A percentile compares a stretch with the other conserved stretches of the same genome.
phyloP scores from a whole-genome alignment of 2,888 invertebrate species.

The Campaea margaritaria region DNA sequence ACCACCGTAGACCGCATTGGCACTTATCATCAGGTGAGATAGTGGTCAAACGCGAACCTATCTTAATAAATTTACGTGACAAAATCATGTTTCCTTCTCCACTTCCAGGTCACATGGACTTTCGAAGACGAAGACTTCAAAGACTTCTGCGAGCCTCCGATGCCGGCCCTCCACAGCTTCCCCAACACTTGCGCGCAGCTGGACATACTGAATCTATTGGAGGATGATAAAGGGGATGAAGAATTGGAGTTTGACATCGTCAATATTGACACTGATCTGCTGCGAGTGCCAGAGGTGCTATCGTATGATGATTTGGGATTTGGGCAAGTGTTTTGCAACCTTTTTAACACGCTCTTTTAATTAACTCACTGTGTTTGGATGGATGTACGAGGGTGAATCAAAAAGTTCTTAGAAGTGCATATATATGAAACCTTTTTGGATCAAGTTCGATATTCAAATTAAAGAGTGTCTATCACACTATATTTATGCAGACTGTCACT shows the following conservation, averaged over 20 bases:
- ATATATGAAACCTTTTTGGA: too few relatives aligned
- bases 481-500: too few relatives aligned
- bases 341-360: background rate
- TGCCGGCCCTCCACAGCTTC: background rate
- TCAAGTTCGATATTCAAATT: too few relatives aligned
- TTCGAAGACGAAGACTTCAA: conserved; percentile 54
- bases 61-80: too few relatives aligned
- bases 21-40: too few relatives aligned
- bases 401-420: too few relatives aligned
- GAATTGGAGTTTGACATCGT: conserved; percentile 82
- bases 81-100: background rate
- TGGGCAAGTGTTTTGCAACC: conserved; percentile 44
- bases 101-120: conserved; percentile 57
- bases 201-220: conserved; percentile 59
- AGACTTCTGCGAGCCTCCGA: conserved; percentile 30
- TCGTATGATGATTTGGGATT: conserved; percentile 46
- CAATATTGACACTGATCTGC: conserved; percentile 66
- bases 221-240: conserved; percentile 76
- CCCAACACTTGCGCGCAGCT: conserved; percentile 1
- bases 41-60: too few relatives aligned
- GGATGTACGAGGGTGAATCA: too few relatives aligned
- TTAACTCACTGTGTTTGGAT: too few relatives aligned
- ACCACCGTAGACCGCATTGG: too few relatives aligned
- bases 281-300: conserved; percentile 64
- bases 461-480: too few relatives aligned